A percentile compares a stretch with the other conserved stretches of the same genome.
These are phyloP conservation scores for Dicerorhinus sumatrensis DNA, from an alignment of 2,113 vertebrate genomes.

Conservation along the genomic window DNA sequence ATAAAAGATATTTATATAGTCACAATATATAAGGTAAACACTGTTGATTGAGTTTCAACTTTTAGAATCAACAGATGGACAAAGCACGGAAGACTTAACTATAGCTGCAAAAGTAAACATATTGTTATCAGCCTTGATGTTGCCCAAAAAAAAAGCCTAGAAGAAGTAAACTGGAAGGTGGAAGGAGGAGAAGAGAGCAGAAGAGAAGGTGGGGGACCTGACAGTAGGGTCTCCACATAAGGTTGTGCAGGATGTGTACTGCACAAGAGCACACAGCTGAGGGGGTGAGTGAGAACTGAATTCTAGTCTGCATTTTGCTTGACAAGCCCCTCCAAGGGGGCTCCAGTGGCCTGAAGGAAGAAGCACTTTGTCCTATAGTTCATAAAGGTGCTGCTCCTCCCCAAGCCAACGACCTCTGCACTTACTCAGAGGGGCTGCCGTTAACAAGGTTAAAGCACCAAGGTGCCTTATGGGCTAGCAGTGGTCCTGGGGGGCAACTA, in stretches of 20 bases:
- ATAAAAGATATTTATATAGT: conserved; percentile 34
- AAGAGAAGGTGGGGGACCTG: background rate
- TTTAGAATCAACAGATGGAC: conserved; percentile 65
- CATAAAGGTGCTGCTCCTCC: background rate
- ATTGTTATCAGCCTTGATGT: background rate
- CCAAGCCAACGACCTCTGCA: background rate
- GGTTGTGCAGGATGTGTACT: background rate
- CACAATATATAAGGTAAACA: conserved; percentile 66
- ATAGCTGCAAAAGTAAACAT: conserved; percentile 37
- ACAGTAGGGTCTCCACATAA: background rate
- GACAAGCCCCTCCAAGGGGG: background rate
- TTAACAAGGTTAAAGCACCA: background rate
- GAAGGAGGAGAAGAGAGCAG: background rate
- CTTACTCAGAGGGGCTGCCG: background rate
- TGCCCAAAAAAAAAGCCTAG: background rate
- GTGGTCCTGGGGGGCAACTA: background rate
- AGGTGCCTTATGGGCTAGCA: background rate
- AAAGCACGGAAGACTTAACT: conserved; percentile 63
- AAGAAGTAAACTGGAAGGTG: background rate
- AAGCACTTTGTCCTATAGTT: background rate
- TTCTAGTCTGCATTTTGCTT: background rate
- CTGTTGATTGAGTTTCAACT: background rate
- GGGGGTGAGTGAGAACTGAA: background rate
- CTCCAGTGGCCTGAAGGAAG: background rate
- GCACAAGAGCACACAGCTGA: background rate